A percentile compares a stretch with the other conserved stretches of the same genome.
phyloP scores from a whole-genome alignment of 2,888 invertebrate genomes.

The Stramonita haemastoma region DNA sequence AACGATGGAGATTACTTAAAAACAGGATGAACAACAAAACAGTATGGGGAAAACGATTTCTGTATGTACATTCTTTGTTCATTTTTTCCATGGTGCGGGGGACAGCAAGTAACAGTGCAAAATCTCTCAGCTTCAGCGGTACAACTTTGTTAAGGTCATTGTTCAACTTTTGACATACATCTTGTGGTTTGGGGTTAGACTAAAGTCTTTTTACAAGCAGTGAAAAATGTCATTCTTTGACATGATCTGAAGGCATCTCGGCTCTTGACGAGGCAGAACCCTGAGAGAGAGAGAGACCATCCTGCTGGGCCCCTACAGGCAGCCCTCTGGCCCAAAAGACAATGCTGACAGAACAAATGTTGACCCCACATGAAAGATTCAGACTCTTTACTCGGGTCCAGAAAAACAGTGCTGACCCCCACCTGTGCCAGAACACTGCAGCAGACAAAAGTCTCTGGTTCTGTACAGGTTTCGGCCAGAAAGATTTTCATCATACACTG shows the following conservation, averaged over 20 bases:
- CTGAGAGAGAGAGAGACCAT: not conserved
- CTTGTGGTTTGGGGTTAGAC: not conserved
- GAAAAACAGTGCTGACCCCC: not conserved
- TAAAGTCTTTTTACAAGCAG: not conserved
- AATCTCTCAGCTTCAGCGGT: not conserved
- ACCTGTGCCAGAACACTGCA: not conserved
- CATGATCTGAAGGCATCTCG: too few species aligned
- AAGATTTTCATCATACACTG: not conserved
- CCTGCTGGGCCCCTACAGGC: not conserved
- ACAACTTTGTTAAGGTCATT: not conserved
- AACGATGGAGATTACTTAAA: not conserved
- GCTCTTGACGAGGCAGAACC: too few species aligned
- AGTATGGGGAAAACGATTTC: not conserved
- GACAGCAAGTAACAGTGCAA: not conserved
- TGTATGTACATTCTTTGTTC: conserved; percentile 17
- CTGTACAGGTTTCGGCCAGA: not conserved
- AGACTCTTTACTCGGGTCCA: not conserved
- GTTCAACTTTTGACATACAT: not conserved
- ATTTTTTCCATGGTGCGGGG: not conserved
- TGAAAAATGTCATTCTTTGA: too few species aligned
- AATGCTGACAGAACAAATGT: not conserved
- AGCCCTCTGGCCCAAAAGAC: not conserved
- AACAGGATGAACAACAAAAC: not conserved
- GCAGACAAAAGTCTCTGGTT: not conserved
- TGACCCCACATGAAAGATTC: not conserved